Percentiles rank a stretch among this genome's conserved stretches.
phyloP scores from a whole-genome alignment of 2,797 vertebrate genomes.

The Halcyon badia region DNA sequence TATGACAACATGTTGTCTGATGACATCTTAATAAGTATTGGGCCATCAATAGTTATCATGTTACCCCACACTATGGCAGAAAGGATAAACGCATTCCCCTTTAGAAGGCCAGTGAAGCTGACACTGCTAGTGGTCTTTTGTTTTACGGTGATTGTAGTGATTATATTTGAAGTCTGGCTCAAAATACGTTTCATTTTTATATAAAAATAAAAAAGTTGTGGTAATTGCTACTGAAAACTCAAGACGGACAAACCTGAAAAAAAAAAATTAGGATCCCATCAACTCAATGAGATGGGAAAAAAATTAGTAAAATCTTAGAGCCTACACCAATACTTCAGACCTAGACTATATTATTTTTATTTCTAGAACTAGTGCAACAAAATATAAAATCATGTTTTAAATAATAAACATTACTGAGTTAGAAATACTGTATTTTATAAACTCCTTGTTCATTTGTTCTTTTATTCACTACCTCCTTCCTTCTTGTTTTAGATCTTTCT shows the following conservation, averaged over 20 bases:
- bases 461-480: background rate
- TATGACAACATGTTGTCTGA: conserved; percentile 53
- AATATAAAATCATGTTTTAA: background rate
- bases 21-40: conserved; percentile 33
- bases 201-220: background rate
- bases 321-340: background rate
- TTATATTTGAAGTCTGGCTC: conserved; percentile 1
- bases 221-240: conserved; percentile 1
- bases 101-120: conserved; percentile 38
- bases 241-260: background rate
- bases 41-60: conserved; percentile 51
- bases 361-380: background rate
- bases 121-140: background rate
- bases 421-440: background rate
- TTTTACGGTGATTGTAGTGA: background rate
- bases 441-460: background rate
- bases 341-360: background rate
- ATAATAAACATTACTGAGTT: background rate
- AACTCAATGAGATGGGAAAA: background rate
- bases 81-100: conserved; percentile 19
- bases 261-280: background rate
- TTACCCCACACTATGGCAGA: conserved; percentile 33
- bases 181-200: background rate
- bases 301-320: background rate
- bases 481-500: background rate